Conservation (phyloP, 2,888 invertebrate species). For the Diaprepes abbreviatus region DNA sequence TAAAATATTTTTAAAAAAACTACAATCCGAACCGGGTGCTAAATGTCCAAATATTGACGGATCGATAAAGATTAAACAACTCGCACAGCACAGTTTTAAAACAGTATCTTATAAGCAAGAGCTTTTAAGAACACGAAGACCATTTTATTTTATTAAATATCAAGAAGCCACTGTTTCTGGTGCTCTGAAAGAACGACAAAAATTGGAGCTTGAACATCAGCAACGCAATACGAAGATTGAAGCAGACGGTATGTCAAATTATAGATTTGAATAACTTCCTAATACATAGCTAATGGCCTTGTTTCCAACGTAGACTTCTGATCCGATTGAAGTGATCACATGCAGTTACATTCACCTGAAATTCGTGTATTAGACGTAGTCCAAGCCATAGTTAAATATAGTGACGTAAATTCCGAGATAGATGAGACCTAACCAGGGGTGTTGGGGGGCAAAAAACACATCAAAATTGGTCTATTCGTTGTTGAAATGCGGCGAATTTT, state of each 20-base stretch:
- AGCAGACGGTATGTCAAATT: constrained; percentile 61
- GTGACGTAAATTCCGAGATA: too few species aligned
- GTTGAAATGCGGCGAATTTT: too few species aligned
- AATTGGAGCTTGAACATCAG: constrained; percentile 59
- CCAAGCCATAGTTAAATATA: too few species aligned
- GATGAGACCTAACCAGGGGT: too few species aligned
- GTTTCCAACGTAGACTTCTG: too few species aligned
- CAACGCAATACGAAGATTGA: constrained; percentile 62
- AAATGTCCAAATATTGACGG: constrained; percentile 64
- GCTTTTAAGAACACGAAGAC: constrained; percentile 66
- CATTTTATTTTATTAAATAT: constrained; percentile 67
- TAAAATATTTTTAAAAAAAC: constrained; percentile 65
- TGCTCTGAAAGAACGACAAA: constrained; percentile 60
- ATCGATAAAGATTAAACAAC: constrained; percentile 57
- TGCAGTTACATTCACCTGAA: too few species aligned
- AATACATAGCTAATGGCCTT: too few species aligned
- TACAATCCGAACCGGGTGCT: constrained; percentile 60
- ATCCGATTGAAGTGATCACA: too few species aligned
- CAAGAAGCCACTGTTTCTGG: constrained; percentile 62
- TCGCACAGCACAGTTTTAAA: constrained; percentile 61
- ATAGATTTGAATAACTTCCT: too few species aligned
- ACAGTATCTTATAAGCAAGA: constrained; percentile 65
- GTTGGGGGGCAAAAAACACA: too few species aligned
- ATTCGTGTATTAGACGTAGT: too few species aligned
- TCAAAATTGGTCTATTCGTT: too few species aligned